Percentiles rank a stretch among this genome's conserved stretches.
Evolutionary conservation across 2,797 vertebrate species (phyloP).

Genomic region (Oceanodroma leucorhoa): DNA sequence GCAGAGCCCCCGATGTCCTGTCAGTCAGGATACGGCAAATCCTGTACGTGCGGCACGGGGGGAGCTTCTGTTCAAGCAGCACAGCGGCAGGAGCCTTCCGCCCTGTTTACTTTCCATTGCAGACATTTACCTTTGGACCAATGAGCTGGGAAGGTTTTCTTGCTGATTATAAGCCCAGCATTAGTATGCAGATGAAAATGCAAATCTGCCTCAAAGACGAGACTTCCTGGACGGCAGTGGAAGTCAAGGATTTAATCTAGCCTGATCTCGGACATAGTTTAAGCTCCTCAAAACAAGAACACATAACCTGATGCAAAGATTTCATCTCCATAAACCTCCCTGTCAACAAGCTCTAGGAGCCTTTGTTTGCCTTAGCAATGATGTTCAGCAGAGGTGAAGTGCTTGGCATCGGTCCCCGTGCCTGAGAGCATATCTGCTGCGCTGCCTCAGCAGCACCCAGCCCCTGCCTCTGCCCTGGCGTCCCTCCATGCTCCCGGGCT

Average conservation of each 20-base stretch:
- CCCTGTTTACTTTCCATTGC: neutral
- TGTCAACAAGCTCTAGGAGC: neutral
- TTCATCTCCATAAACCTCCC: conserved; percentile 1
- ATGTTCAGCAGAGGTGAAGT: neutral
- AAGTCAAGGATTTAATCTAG: conserved; percentile 10
- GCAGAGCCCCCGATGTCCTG: conserved; percentile 11
- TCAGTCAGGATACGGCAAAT: conserved; percentile 31
- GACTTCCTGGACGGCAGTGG: neutral
- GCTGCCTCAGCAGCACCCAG: neutral
- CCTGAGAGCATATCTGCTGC: fast-evolving
- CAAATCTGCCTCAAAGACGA: neutral
- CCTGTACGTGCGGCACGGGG: neutral
- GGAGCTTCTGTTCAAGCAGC: neutral
- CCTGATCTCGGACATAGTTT: neutral
- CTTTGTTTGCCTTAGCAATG: neutral
- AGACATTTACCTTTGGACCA: conserved; percentile 27
- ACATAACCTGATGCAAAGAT: neutral
- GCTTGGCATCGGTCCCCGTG: neutral
- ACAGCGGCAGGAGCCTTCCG: conserved; percentile 10
- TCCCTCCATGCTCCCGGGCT: neutral
- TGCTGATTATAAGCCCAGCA: neutral
- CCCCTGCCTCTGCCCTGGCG: neutral
- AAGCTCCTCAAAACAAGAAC: conserved; percentile 15
- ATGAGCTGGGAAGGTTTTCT: conserved; percentile 20
- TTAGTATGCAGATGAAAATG: conserved; percentile 18